Evolutionary conservation across 2,888 invertebrate species (phyloP).

Genomic region (Ephialtes manifestator): DNA sequence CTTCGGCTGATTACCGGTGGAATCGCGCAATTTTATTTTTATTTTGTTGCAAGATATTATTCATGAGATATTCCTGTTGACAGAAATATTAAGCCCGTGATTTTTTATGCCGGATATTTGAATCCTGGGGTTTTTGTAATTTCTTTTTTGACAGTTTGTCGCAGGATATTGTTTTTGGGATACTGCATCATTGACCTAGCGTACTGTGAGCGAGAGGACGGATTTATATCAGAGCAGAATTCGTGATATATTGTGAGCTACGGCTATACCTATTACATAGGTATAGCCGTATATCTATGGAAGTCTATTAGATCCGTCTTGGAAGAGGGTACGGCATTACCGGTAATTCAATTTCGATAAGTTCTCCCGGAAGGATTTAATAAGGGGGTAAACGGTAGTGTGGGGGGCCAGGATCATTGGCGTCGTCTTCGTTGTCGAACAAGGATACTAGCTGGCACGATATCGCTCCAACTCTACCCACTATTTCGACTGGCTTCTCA

Average conservation of each 20-base stretch:
- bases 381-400: slow-evolving; percentile 35
- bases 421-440: slow-evolving; percentile 24
- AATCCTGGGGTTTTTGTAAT: too few species aligned
- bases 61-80: too few species aligned
- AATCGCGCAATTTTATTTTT: too few species aligned
- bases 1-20: too few species aligned
- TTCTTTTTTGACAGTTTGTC: too few species aligned
- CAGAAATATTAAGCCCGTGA: too few species aligned
- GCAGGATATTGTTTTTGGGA: too few species aligned
- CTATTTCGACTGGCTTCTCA: slow-evolving; percentile 43
- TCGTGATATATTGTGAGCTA: background rate
- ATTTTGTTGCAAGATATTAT: too few species aligned
- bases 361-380: slow-evolving; percentile 52
- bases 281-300: background rate
- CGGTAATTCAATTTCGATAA: slow-evolving; percentile 63
- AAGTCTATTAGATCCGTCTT: slow-evolving; percentile 7
- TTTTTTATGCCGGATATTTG: too few species aligned
- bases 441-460: slow-evolving; percentile 31
- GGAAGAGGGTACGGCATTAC: slow-evolving; percentile 10
- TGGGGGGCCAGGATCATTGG: slow-evolving; percentile 37
- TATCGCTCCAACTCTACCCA: slow-evolving; percentile 23
- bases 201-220: background rate
- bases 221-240: background rate
- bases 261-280: background rate
- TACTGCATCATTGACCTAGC: too few species aligned